phyloP scores from a whole-genome alignment of 2,797 vertebrate species.

The Argyrosomus regius region DNA sequence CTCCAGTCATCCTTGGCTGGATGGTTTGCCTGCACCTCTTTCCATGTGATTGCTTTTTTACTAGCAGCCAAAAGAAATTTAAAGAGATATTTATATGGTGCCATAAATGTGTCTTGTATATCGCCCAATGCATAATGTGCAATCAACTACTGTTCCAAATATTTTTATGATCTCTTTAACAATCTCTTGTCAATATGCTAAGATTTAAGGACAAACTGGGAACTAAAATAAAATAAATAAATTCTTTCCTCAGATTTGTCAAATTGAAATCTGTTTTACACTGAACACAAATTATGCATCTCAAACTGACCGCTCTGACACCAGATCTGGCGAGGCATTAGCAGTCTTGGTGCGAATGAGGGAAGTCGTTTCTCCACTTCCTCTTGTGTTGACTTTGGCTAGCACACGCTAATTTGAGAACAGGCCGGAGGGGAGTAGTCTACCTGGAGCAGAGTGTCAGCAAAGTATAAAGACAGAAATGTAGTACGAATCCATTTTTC shows the following conservation, averaged over 20 bases:
- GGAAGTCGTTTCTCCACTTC: constrained; percentile 74
- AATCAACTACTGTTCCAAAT: constrained; percentile 1
- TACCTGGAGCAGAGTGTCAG: constrained; percentile 73
- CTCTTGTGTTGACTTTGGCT: constrained; percentile 82
- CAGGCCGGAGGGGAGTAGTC: constrained; percentile 68
- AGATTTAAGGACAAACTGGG: not conserved
- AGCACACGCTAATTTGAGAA: constrained; percentile 63
- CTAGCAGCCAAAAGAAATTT: not conserved
- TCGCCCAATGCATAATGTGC: not conserved
- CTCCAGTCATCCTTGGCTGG: not conserved
- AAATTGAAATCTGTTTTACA: constrained; percentile 4
- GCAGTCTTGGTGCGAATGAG: constrained; percentile 75
- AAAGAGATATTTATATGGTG: not conserved
- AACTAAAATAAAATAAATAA: constrained; percentile 7
- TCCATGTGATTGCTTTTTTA: not conserved
- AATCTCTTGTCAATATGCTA: not conserved
- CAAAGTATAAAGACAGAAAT: constrained; percentile 43
- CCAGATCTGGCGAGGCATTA: constrained; percentile 72
- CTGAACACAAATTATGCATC: constrained; percentile 49
- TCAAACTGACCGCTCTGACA: constrained; percentile 64
- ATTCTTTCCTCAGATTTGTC: constrained; percentile 23
- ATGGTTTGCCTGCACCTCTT: not conserved
- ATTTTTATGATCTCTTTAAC: constrained; percentile 2
- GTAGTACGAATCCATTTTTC: constrained; percentile 40
- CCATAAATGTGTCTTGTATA: constrained; percentile 1